Percentiles rank a stretch among this genome's conserved stretches.
Evolutionary conservation across 2,797 vertebrate genomes (phyloP).

Genomic region (Denticeps clupeoides): DNA sequence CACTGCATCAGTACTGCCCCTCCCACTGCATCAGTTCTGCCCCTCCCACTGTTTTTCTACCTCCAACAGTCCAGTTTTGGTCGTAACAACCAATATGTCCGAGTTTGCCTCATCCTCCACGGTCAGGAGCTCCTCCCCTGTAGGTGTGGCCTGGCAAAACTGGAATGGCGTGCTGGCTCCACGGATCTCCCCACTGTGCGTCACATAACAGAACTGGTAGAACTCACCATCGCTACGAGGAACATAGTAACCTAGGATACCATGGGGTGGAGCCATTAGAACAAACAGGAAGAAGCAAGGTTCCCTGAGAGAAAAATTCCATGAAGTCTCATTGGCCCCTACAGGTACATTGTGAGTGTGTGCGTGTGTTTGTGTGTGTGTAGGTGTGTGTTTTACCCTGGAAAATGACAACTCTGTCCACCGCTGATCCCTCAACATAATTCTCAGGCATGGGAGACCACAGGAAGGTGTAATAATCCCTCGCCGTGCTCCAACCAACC

Average conservation of each 20-base stretch:
- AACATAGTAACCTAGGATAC: slow-evolving; percentile 80
- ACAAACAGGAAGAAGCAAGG: too few relatives aligned
- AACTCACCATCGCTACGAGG: slow-evolving; percentile 96
- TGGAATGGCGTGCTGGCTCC: slow-evolving; percentile 97
- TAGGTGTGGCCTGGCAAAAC: slow-evolving; percentile 81
- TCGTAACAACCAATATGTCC: slow-evolving; percentile 94
- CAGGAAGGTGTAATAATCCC: slow-evolving; percentile 96
- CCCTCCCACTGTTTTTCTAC: too few relatives aligned
- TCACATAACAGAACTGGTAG: slow-evolving; percentile 98
- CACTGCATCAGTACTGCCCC: too few relatives aligned
- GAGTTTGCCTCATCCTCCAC: slow-evolving; percentile 96
- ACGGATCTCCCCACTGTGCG: slow-evolving; percentile 87
- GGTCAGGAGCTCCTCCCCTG: slow-evolving; percentile 80
- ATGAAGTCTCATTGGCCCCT: too few relatives aligned
- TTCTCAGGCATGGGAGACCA: slow-evolving; percentile 92
- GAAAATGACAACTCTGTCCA: slow-evolving; percentile 82
- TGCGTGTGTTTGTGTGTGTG: too few relatives aligned
- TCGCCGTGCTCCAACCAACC: slow-evolving; percentile 97
- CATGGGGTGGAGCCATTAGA: not conserved
- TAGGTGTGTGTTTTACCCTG: slow-evolving; percentile 63
- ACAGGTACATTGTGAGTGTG: too few relatives aligned
- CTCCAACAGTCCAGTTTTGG: slow-evolving; percentile 89
- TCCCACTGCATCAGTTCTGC: too few relatives aligned
- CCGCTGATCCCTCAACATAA: slow-evolving; percentile 76
- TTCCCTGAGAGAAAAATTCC: too few relatives aligned